Base-by-base conservation (phyloP, 2,888 invertebrate species). In the Hyppa rectilinea region DNA sequence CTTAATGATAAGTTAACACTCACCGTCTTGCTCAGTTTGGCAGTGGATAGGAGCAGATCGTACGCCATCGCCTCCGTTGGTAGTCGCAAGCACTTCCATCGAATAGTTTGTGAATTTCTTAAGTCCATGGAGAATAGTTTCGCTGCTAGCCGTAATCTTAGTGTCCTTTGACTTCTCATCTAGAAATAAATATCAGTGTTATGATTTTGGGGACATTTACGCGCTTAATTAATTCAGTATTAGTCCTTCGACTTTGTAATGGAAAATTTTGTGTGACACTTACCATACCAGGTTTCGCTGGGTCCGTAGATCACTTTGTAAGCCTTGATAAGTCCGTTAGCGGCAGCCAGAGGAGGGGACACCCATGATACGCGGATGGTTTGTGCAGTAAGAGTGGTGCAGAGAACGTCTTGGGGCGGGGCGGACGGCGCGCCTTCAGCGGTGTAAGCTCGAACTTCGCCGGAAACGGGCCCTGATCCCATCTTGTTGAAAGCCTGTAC, bases 51-150 rank as follows among this genome's bases (percentile, higher is more conserved):
- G 98, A 26, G 97, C 96, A 84, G 98, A 98, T 83, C 98, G 97
- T 56, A 99, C 99, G 77, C 99, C 99, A 92, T 99, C 99, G 17
- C 99, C 99, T 80, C 99, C 99, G 69, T 99, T 98, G 10, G 99
- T 99, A 87, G 98, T 99, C 31, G 99, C 99, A 85, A 99, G 95
- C 43, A 99, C 99, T 96, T 99, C 99, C 97, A 99, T 98, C 71
- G 99, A 99, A 94, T 99, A 99, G 95, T 99, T 99, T 3, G 99
- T 99, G 95, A 97, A 99, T 92, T 99, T 99, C 93, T 98, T 98
- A 65, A 99, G 96, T 64, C 98, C 98, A 90, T 98, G 98, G n/a
- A 99, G 96, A 87, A 98, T 98, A 0, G 98, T 98, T 93, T 99
- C 98, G 87, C 98, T 98, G 80, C 98, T 98, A n/a, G 98, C 97